Evolutionary conservation across 2,888 invertebrate genomes (phyloP).

Genomic region (Zaprionus lineosus): DNA sequence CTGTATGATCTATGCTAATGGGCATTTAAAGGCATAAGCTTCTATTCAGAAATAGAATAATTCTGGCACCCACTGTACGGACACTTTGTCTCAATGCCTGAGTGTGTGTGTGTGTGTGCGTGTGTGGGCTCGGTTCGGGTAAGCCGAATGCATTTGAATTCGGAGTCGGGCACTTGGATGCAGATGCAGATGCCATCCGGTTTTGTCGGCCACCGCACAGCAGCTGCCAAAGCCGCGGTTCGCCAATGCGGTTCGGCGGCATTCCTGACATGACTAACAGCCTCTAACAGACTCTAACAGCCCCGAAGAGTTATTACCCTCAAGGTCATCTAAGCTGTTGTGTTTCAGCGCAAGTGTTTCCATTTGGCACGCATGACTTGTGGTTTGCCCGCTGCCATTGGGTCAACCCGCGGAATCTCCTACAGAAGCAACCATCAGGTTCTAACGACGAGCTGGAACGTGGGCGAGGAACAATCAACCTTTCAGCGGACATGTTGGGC

Average conservation of each 20-base stretch:
- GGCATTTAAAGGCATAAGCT: slow-evolving; percentile 46
- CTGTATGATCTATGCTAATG: slow-evolving; percentile 23
- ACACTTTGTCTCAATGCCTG: background rate
- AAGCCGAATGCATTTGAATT: slow-evolving; percentile 5
- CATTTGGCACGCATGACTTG: slow-evolving; percentile 36
- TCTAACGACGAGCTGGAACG: background rate
- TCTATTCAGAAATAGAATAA: slow-evolving; percentile 21
- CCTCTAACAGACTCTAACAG: slow-evolving; percentile 35
- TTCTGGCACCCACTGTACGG: slow-evolving; percentile 25
- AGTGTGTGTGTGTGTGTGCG: background rate
- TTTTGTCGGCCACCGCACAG: slow-evolving; percentile 41
- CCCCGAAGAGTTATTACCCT: slow-evolving; percentile 72
- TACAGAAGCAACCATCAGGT: background rate
- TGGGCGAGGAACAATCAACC: background rate
- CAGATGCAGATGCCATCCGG: slow-evolving; percentile 71
- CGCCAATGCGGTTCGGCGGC: slow-evolving; percentile 70
- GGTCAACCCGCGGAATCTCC: slow-evolving; percentile 15
- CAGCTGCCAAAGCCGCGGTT: slow-evolving; percentile 31
- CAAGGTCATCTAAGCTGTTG: slow-evolving; percentile 62
- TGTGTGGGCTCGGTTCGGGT: slow-evolving; percentile 25
- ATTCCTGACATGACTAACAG: slow-evolving; percentile 72
- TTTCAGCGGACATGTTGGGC: slow-evolving; percentile 16
- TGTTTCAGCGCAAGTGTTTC: slow-evolving; percentile 23
- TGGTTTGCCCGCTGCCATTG: slow-evolving; percentile 20
- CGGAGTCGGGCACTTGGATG: slow-evolving; percentile 49